Conservation (phyloP, 2,797 vertebrate genomes). For the Graptemys geographica region DNA sequence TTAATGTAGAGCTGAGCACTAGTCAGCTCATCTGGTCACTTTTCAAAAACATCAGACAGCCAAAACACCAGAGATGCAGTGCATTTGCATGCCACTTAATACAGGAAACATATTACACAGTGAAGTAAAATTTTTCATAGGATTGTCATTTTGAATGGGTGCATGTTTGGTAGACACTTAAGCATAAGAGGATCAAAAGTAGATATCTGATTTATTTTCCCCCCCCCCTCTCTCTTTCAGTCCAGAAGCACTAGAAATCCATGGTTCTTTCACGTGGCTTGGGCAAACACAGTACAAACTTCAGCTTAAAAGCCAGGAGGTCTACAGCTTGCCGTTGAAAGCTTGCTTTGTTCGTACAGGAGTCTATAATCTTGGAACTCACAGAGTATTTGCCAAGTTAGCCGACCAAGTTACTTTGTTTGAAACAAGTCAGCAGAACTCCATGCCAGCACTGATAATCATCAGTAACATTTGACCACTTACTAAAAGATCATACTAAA, state of each 20-base stretch:
- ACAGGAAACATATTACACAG: background rate
- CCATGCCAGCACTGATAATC: constrained; percentile 94
- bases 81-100: background rate
- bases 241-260: constrained; percentile 88
- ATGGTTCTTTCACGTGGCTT: constrained; percentile 94
- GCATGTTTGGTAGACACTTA: background rate
- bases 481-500: constrained; percentile 53
- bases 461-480: constrained; percentile 89
- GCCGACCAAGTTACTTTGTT: constrained; percentile 86
- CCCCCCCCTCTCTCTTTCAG: constrained; percentile 68
- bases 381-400: constrained; percentile 91
- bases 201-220: background rate
- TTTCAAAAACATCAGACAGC: background rate
- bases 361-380: constrained; percentile 96
- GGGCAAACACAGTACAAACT: constrained; percentile 95
- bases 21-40: background rate
- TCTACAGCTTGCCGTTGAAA: constrained; percentile 86
- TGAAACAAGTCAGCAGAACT: constrained; percentile 91
- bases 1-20: background rate
- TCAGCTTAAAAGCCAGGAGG: constrained; percentile 89
- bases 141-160: background rate
- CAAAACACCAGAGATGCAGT: background rate
- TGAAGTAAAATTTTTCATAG: background rate
- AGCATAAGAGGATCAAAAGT: background rate
- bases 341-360: constrained; percentile 95